These are phyloP conservation scores for Remorina albescens DNA, from an alignment of 2,797 vertebrate genomes.

Conservation along the genomic window DNA sequence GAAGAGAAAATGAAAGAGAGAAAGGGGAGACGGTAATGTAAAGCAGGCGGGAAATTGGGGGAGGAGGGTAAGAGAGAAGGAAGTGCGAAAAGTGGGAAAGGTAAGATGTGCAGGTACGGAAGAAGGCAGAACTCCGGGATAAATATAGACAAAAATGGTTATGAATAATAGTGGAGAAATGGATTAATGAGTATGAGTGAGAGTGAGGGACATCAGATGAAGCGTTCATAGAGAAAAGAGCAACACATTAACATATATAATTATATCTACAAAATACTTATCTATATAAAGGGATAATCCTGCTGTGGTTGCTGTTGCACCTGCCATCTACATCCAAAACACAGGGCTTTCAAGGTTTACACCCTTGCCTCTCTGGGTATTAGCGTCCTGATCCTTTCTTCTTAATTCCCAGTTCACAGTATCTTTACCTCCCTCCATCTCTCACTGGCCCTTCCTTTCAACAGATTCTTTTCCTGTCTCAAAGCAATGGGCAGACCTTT, in stretches of 20 bases:
- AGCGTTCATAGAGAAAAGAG: slow-evolving; percentile 18
- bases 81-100: neutral
- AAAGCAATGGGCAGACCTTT: slow-evolving; percentile 27
- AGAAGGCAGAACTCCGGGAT: neutral
- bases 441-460: slow-evolving; percentile 13
- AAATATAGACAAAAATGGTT: neutral
- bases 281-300: slow-evolving; percentile 10
- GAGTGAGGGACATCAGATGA: slow-evolving; percentile 37
- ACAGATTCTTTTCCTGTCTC: slow-evolving; percentile 35
- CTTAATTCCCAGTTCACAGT: neutral
- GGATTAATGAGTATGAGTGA: slow-evolving; percentile 51
- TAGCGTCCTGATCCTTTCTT: slow-evolving; percentile 15
- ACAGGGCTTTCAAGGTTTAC: slow-evolving; percentile 11
- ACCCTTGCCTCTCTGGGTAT: slow-evolving; percentile 25
- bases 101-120: neutral
- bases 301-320: neutral
- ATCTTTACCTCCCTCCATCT: slow-evolving; percentile 17
- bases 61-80: neutral
- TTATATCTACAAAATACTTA: slow-evolving; percentile 8
- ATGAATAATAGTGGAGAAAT: slow-evolving; percentile 50
- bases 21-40: slow-evolving; percentile 1
- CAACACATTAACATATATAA: slow-evolving; percentile 12
- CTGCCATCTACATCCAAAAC: slow-evolving; percentile 15
- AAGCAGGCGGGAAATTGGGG: slow-evolving; percentile 18
- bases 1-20: slow-evolving; percentile 10